Percentiles rank a stretch among this genome's conserved stretches.
phyloP scores from a whole-genome alignment of 2,113 vertebrate species.

The Sialia sialis region DNA sequence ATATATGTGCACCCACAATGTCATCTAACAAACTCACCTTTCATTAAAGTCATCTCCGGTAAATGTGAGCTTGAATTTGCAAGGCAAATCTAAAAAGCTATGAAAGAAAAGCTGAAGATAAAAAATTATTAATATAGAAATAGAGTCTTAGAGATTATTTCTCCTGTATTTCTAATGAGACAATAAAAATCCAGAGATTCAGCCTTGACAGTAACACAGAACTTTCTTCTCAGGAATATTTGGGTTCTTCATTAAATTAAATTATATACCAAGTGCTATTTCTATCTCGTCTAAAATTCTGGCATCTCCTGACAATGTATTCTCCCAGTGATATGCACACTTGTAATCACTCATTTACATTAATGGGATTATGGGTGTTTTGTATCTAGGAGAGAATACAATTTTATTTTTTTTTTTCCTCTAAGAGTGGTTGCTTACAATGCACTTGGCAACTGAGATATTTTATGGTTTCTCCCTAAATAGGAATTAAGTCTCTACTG shows the following conservation, averaged over 20 bases:
- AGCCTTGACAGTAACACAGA: background rate
- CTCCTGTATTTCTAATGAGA: conserved; percentile 27
- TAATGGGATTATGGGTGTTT: conserved; percentile 49
- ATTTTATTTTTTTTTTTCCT: background rate
- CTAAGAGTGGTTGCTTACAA: background rate
- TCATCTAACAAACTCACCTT: conserved; percentile 45
- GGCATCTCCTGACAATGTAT: conserved; percentile 26
- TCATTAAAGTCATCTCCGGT: conserved; percentile 34
- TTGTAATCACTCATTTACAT: conserved; percentile 51
- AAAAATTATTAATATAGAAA: conserved; percentile 14
- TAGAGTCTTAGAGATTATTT: conserved; percentile 1
- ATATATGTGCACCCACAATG: conserved; percentile 10
- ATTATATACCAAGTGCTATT: background rate
- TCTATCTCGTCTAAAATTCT: conserved; percentile 48
- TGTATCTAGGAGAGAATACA: conserved; percentile 21
- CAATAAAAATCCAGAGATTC: conserved; percentile 30
- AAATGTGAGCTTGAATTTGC: conserved; percentile 42
- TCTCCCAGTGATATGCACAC: conserved; percentile 4
- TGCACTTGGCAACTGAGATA: conserved; percentile 26
- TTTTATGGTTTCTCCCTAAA: conserved; percentile 1
- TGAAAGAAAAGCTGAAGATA: background rate
- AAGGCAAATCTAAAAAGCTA: conserved; percentile 46
- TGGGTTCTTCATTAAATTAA: conserved; percentile 41
- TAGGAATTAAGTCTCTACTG: conserved; percentile 45
- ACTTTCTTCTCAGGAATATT: conserved; percentile 20